These are phyloP conservation scores for Luscinia luscinia DNA, from an alignment of 2,797 vertebrate genomes.

Conservation along the genomic window DNA sequence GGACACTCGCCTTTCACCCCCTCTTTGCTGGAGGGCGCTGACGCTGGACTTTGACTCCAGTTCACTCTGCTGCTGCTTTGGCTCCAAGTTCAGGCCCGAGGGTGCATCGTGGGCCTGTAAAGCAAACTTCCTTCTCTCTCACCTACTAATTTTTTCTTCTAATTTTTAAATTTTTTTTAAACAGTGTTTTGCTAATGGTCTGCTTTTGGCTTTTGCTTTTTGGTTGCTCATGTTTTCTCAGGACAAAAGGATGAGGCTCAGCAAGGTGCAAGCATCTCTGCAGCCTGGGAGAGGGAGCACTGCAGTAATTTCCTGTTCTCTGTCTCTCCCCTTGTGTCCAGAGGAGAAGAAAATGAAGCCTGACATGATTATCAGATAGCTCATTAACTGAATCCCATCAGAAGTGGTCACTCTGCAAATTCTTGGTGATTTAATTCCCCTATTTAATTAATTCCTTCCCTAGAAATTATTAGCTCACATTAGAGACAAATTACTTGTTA, in stretches of 20 bases:
- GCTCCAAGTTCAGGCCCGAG: neutral
- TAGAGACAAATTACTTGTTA: constrained; percentile 26
- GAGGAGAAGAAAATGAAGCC: constrained; percentile 2
- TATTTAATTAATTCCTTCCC: constrained; percentile 31
- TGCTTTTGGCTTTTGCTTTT: neutral
- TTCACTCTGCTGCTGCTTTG: neutral
- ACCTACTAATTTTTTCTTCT: neutral
- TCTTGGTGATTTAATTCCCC: constrained; percentile 14
- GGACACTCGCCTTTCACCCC: neutral
- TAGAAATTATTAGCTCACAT: constrained; percentile 13
- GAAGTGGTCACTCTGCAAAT: constrained; percentile 13
- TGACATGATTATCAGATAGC: neutral
- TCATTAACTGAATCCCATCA: constrained; percentile 11
- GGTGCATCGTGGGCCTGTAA: neutral
- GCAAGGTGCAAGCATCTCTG: neutral
- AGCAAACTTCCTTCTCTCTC: neutral
- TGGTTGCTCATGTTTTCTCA: neutral
- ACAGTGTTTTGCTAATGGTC: neutral
- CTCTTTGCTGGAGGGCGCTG: neutral
- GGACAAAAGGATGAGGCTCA: neutral
- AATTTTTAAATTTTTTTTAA: neutral
- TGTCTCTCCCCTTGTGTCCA: neutral
- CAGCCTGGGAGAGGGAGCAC: neutral
- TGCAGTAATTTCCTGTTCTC: neutral
- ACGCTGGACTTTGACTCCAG: neutral